A percentile compares a stretch with the other conserved stretches of the same genome.
phyloP scores from a whole-genome alignment of 2,113 vertebrate genomes.

The Eurystomus gularis region DNA sequence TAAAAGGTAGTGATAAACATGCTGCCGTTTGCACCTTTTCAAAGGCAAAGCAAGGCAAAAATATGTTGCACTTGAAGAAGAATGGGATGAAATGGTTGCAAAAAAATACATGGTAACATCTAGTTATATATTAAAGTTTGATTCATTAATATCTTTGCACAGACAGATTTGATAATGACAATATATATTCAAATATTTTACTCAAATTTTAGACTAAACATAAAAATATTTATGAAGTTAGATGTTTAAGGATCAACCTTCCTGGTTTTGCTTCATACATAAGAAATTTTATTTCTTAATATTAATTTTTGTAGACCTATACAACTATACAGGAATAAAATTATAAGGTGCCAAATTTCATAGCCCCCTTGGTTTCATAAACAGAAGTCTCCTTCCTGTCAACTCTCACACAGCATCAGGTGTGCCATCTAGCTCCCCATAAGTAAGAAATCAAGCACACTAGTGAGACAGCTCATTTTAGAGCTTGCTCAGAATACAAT shows the following conservation, averaged over 20 bases:
- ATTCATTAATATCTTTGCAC: neutral
- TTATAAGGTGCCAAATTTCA: neutral
- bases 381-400: neutral
- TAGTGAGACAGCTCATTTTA: neutral
- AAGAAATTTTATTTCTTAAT: neutral
- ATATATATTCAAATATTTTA: neutral
- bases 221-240: neutral
- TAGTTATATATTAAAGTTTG: neutral
- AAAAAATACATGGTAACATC: neutral
- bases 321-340: neutral
- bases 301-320: neutral
- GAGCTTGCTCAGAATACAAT: neutral
- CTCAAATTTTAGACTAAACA: neutral
- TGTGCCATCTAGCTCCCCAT: neutral
- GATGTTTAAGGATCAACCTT: fast-evolving
- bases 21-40: neutral
- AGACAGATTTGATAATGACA: neutral
- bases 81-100: neutral
- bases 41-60: neutral
- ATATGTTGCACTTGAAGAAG: neutral
- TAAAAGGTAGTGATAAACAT: neutral
- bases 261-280: fast-evolving
- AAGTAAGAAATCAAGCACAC: neutral
- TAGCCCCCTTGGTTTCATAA: neutral
- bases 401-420: neutral